Evolutionary conservation across 2,888 invertebrate species (phyloP).

Genomic region (Neoitamus cyanurus): DNA sequence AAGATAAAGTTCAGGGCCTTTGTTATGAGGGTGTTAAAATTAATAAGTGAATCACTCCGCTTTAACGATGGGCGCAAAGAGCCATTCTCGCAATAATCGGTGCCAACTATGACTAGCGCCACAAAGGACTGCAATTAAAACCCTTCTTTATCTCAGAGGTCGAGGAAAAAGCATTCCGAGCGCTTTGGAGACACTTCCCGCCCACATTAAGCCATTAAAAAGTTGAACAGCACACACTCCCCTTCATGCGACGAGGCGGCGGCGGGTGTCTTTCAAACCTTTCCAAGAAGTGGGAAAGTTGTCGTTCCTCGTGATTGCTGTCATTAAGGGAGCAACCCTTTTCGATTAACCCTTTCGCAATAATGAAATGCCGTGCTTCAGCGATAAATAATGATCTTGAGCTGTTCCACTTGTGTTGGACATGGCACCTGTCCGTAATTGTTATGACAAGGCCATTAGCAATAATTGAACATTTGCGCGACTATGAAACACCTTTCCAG

Average conservation of each 20-base stretch:
- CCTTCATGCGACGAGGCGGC: background rate
- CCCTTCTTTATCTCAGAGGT: background rate
- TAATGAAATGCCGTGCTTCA: constrained; percentile 14
- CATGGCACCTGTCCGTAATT: constrained; percentile 46
- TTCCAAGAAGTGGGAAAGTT: constrained; percentile 8
- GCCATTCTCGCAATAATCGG: background rate
- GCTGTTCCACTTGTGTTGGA: constrained; percentile 26
- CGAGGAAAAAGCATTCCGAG: background rate
- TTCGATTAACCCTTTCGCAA: constrained; percentile 41
- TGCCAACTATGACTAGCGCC: background rate
- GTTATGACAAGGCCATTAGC: constrained; percentile 47
- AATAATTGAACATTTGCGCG: constrained; percentile 51
- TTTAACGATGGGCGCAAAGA: background rate
- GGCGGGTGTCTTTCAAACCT: background rate
- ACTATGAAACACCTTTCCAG: constrained; percentile 43
- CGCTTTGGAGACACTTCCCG: background rate
- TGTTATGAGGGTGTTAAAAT: background rate
- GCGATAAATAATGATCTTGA: constrained; percentile 42
- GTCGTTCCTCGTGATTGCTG: constrained; percentile 13
- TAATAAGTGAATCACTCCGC: background rate
- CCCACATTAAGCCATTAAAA: constrained; percentile 1
- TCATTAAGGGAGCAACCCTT: constrained; percentile 33
- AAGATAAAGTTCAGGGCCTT: background rate
- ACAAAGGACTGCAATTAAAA: background rate
- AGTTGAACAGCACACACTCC: background rate